Base-by-base conservation (phyloP, 2,888 invertebrate species). In the Boloria euphrosyne region DNA sequence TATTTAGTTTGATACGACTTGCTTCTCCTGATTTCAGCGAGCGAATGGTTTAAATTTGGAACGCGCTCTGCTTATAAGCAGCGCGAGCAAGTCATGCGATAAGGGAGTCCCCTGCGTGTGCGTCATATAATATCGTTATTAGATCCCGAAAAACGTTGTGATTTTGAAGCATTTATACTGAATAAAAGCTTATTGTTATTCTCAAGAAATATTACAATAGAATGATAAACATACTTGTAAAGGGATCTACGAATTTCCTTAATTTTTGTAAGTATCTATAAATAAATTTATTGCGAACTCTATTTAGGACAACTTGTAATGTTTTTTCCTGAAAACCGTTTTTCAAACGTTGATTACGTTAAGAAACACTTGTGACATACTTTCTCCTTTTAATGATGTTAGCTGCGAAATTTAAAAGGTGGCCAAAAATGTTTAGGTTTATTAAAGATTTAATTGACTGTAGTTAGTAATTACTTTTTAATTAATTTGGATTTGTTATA, bases 81-180 rank as follows among this genome's bases (percentile, higher is more conserved):
- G 61, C 71, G 74, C 76, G 74, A n/a, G 44, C 66, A 49, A 68
- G 70, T 54, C 62, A 52, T 58, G 57, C 74, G 77, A 75, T 78
- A 73, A 75, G 77, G 78, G 78, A 77, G 74, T 77, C 78, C 80
- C 80, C 78, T 71, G 59, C 51, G 67, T 44, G 70, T 80, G 77
- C 75, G 77, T 81, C 80, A 80, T 60, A 76, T 77, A 78, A 38
- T 38, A 38, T 0, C 31, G 31, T 38, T 38, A 38, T 38, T 38
- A 38, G 31, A 38, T 38, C 31, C 31, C 10, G 71, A 79, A 72
- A 71, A 70, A 62, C 62, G 64, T 54, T 22, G 38, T 59, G 31
- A 49, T 59, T 59, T 59, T 16, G 49, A 13, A 49, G 27, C 13
- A 49, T n/a, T 47, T 6, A 31, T 47, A 17, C 7, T 13, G 4